Percentiles rank a stretch among this genome's conserved stretches.
These are phyloP conservation scores for Eristalinus aeneus DNA, from an alignment of 2,888 invertebrate species.

Conservation along the genomic window DNA sequence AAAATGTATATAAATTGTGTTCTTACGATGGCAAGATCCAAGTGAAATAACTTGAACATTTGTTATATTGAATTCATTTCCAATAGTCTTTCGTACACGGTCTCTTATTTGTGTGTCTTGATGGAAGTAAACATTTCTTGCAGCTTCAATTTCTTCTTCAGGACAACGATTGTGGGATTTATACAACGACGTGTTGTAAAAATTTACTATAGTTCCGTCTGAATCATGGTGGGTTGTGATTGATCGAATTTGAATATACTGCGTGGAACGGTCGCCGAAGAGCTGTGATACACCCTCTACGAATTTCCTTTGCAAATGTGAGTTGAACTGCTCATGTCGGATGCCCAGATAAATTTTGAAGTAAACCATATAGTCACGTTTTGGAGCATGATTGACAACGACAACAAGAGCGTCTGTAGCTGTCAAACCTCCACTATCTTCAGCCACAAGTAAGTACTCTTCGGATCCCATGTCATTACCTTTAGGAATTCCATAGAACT, in stretches of 20 bases:
- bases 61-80: slow-evolving; percentile 84
- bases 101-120: slow-evolving; percentile 83
- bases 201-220: slow-evolving; percentile 87
- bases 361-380: slow-evolving; percentile 87
- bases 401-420: slow-evolving; percentile 91
- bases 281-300: slow-evolving; percentile 89
- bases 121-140: slow-evolving; percentile 87
- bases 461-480: slow-evolving; percentile 87
- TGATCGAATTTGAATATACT: slow-evolving; percentile 87
- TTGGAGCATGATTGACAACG: slow-evolving; percentile 85
- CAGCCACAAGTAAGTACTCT: slow-evolving; percentile 90
- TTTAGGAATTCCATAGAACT: slow-evolving; percentile 93
- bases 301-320: slow-evolving; percentile 89
- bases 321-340: slow-evolving; percentile 86
- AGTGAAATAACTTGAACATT: slow-evolving; percentile 82
- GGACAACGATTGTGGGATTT: slow-evolving; percentile 84
- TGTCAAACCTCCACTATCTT: slow-evolving; percentile 87
- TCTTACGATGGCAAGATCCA: slow-evolving; percentile 82
- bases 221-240: slow-evolving; percentile 81
- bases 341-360: slow-evolving; percentile 90
- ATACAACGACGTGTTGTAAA: slow-evolving; percentile 88
- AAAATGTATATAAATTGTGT: too few species aligned
- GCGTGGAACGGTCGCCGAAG: slow-evolving; percentile 88
- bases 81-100: slow-evolving; percentile 83
- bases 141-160: slow-evolving; percentile 86